Evolutionary conservation across 1,140 invertebrate genomes (phyloP).

Genomic region (Micrasema minimum): DNA sequence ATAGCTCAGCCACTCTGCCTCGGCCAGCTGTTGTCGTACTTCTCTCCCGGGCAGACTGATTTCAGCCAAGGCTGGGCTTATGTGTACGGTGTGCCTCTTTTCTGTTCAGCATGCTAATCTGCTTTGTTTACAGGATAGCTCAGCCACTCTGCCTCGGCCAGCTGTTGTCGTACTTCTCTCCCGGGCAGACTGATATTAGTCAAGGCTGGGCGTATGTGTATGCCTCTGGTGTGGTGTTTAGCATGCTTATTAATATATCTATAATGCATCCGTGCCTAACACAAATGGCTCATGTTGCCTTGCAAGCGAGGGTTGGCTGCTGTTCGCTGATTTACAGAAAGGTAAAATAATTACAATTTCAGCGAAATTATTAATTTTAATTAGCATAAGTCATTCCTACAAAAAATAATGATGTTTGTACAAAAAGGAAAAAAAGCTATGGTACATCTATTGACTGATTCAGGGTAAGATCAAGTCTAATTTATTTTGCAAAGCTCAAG

Average conservation of each 20-base stretch:
- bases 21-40: constrained; percentile 76
- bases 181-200: constrained; percentile 61
- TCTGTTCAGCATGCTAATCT: constrained; percentile 70
- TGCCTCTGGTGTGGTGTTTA: constrained; percentile 75
- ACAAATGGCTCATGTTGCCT: constrained; percentile 75
- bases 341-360: constrained; percentile 63
- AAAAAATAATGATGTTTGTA: too few relatives aligned
- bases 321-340: constrained; percentile 87
- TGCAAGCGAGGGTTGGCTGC: constrained; percentile 81
- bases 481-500: too few relatives aligned
- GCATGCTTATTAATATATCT: constrained; percentile 70
- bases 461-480: too few relatives aligned
- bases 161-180: constrained; percentile 76
- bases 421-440: too few relatives aligned
- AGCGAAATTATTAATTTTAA: too few relatives aligned
- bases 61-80: constrained; percentile 70
- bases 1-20: constrained; percentile 77
- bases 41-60: constrained; percentile 65
- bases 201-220: constrained; percentile 73
- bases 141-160: constrained; percentile 77
- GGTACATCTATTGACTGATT: too few relatives aligned
- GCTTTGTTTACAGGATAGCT: constrained; percentile 71
- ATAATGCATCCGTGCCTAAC: constrained; percentile 84
- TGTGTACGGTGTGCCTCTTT: constrained; percentile 75
- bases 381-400: too few relatives aligned